These are phyloP conservation scores for Drosophila persimilis DNA, from an alignment of 1,140 invertebrate genomes.

Conservation along the genomic window DNA sequence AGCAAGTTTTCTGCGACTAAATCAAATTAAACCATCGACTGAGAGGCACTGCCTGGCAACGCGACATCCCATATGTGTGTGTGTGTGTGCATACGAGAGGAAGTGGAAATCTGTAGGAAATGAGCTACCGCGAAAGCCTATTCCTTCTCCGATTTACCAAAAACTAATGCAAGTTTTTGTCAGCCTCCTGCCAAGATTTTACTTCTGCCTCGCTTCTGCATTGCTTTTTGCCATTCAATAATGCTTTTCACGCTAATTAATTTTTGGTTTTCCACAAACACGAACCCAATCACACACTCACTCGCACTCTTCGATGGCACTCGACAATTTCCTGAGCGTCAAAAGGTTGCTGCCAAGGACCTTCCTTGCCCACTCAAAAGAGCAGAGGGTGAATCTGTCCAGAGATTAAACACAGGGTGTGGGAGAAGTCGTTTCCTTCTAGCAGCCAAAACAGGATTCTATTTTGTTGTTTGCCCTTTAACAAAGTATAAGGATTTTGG, in stretches of 20 bases:
- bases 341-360: constrained; percentile 25
- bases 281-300: constrained; percentile 35
- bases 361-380: not conserved
- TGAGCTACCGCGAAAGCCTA: constrained; percentile 35
- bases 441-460: constrained; percentile 1
- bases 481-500: not conserved
- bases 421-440: constrained; percentile 24
- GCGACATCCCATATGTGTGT: constrained; percentile 19
- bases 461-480: constrained; percentile 1
- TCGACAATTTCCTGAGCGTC: constrained; percentile 65
- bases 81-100: not conserved
- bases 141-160: constrained; percentile 4
- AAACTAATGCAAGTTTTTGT: constrained; percentile 79
- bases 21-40: constrained; percentile 72
- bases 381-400: constrained; percentile 10
- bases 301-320: constrained; percentile 35
- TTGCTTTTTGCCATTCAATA: constrained; percentile 63
- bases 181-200: constrained; percentile 16
- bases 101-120: constrained; percentile 47
- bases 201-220: not conserved
- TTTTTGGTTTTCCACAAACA: constrained; percentile 63
- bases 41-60: not conserved
- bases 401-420: not conserved
- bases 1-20: constrained; percentile 75
- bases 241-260: constrained; percentile 82